Base-by-base conservation (phyloP, 2,888 invertebrate species). In the Leptinotarsa peninsularis region DNA sequence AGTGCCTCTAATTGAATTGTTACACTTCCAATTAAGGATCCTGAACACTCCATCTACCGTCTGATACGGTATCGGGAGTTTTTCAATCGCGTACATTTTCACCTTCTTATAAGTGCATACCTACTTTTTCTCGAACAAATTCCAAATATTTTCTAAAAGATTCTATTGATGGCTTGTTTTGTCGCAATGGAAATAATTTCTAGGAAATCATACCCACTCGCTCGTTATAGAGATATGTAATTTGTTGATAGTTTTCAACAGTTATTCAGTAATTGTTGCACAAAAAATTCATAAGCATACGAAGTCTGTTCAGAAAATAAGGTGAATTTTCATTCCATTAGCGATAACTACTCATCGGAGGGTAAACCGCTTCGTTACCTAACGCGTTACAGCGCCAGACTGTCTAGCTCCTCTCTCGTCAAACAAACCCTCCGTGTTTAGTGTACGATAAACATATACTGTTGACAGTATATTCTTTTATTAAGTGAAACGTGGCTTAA, bases 21-120 rank as follows among this genome's bases (percentile, higher is more conserved):
- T 79, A 78, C 79, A 73, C 71, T 75, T 76, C 79, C 79, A 78
- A 77, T 79, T 77, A 79, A 77, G 77, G 76, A 74, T 74, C 74
- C 72, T 54, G 74, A 74, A 67, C 72, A 72, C 70, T 77, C 72
- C 73, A 77, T 77, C 72, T 78, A 77, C 60, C 74, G 68, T 68
- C 75, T 71, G 70, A 74, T 77, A 74, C 67, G 79, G 76, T 68
- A 72, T 66, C 71, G 56, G 54, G 60, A 76, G 56, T 70, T 73
- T 72, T 68, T 67, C 67, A 52, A 60, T 70, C 58, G 58, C 21
- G 7, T 49, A 60, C 58, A 49, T 43, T 70, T 70, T 70, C 70
- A 70, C 70, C 70, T 54, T 60, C 70, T 70, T 49, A 58, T 58
- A 23, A 49, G 33, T 15, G 60, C 56, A 70, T 70, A 49, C 18